Conservation (phyloP, 2,888 invertebrate genomes). For the Lathronympha strigana region DNA sequence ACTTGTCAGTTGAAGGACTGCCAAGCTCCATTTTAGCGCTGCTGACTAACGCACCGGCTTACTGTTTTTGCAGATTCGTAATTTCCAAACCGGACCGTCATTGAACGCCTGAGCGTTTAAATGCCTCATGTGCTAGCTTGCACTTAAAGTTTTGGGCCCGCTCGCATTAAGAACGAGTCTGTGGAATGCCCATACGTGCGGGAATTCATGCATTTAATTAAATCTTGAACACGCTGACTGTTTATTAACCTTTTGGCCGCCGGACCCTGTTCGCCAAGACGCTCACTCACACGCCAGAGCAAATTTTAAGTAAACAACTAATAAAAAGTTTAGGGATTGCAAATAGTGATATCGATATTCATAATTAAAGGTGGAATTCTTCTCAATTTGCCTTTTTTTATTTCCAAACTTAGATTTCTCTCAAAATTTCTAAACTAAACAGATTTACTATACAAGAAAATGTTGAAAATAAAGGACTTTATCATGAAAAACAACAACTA, state of each 20-base stretch:
- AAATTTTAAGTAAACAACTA: too few species aligned
- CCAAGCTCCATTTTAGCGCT: constrained; percentile 31
- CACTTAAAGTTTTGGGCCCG: constrained; percentile 46
- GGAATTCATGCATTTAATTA: constrained; percentile 13
- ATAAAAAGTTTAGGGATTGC: too few species aligned
- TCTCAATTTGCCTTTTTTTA: too few species aligned
- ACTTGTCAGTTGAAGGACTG: neutral
- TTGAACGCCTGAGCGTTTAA: constrained; percentile 9
- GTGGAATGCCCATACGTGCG: constrained; percentile 27
- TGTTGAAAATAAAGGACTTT: too few species aligned
- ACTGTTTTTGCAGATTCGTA: constrained; percentile 42
- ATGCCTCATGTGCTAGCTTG: constrained; percentile 38
- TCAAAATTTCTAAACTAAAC: too few species aligned
- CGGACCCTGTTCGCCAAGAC: neutral
- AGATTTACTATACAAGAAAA: too few species aligned
- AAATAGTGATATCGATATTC: too few species aligned
- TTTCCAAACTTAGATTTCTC: too few species aligned
- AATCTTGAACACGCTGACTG: constrained; percentile 7
- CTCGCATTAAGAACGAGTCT: constrained; percentile 51
- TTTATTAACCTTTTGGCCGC: neutral
- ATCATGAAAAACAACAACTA: too few species aligned
- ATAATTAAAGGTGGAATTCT: too few species aligned
- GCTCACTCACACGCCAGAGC: too few species aligned
- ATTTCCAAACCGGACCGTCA: constrained; percentile 44
- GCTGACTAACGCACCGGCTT: constrained; percentile 15